These are phyloP conservation scores for Epiblema foenella DNA, from an alignment of 2,888 invertebrate genomes.

Conservation along the genomic window DNA sequence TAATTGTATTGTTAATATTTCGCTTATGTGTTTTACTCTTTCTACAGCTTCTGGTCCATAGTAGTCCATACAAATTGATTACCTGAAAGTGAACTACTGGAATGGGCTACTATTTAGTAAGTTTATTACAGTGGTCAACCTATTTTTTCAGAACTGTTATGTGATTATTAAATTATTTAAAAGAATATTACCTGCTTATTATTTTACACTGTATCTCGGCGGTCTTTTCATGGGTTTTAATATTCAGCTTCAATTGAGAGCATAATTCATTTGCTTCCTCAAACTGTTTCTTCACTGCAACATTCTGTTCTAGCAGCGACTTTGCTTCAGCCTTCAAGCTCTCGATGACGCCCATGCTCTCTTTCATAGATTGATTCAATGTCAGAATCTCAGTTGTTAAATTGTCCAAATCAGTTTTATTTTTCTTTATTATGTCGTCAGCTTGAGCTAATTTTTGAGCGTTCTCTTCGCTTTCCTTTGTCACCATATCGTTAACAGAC, in stretches of 20 bases:
- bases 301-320: slow-evolving; percentile 65
- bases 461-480: slow-evolving; percentile 65
- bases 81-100: too few species aligned
- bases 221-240: slow-evolving; percentile 76
- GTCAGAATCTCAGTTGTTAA: slow-evolving; percentile 69
- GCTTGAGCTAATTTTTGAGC: slow-evolving; percentile 68
- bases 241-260: slow-evolving; percentile 67
- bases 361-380: slow-evolving; percentile 67
- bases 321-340: slow-evolving; percentile 66
- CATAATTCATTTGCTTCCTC: slow-evolving; percentile 68
- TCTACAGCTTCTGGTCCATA: too few species aligned
- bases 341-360: slow-evolving; percentile 63
- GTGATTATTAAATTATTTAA: neutral
- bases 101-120: too few species aligned
- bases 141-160: neutral
- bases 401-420: slow-evolving; percentile 65
- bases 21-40: too few species aligned
- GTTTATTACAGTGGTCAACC: neutral
- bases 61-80: too few species aligned
- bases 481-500: slow-evolving; percentile 61
- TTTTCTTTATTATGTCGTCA: slow-evolving; percentile 61
- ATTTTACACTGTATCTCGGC: slow-evolving; percentile 74
- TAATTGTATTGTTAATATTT: neutral
- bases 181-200: slow-evolving; percentile 67
- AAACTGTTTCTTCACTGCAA: slow-evolving; percentile 61